phyloP scores from a whole-genome alignment of 2,113 vertebrate species.

The Echinops telfairi region DNA sequence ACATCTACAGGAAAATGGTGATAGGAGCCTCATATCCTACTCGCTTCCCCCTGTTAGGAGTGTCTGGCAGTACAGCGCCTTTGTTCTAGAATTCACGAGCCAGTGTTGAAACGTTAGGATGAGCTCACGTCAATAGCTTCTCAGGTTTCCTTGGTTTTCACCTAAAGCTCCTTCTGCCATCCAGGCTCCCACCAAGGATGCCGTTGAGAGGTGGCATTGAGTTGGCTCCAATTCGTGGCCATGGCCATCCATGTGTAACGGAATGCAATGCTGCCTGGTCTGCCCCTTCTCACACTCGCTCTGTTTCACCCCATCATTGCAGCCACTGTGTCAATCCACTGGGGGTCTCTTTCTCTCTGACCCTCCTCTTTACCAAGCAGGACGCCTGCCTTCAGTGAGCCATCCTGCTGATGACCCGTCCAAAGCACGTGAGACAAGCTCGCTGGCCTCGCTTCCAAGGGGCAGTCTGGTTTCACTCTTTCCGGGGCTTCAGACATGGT shows the following conservation, averaged over 20 bases:
- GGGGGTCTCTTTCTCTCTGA: not conserved
- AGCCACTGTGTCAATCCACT: not conserved
- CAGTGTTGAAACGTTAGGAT: not conserved
- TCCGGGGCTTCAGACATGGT: not conserved
- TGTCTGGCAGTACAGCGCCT: too few species aligned
- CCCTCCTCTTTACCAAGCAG: not conserved
- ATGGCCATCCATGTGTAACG: too few species aligned
- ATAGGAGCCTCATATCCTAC: not conserved
- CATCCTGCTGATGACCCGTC: not conserved
- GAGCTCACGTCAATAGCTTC: not conserved
- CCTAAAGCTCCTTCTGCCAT: not conserved
- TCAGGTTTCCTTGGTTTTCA: not conserved
- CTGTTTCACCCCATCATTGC: not conserved
- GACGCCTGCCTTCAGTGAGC: not conserved
- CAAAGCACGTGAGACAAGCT: not conserved
- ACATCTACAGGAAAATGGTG: conserved; percentile 10
- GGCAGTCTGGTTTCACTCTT: not conserved
- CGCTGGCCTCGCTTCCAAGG: not conserved
- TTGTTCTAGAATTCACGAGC: not conserved
- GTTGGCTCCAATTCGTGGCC: not conserved
- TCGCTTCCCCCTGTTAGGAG: too few species aligned
- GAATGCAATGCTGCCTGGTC: not conserved
- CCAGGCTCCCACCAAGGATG: not conserved
- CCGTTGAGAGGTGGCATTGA: not conserved
- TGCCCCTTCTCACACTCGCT: not conserved